A percentile compares a stretch with the other conserved stretches of the same genome.
These are phyloP conservation scores for Umimayanthus chanpuru DNA, from an alignment of 92 coral and sea anemone genomes.

Conservation along the genomic window DNA sequence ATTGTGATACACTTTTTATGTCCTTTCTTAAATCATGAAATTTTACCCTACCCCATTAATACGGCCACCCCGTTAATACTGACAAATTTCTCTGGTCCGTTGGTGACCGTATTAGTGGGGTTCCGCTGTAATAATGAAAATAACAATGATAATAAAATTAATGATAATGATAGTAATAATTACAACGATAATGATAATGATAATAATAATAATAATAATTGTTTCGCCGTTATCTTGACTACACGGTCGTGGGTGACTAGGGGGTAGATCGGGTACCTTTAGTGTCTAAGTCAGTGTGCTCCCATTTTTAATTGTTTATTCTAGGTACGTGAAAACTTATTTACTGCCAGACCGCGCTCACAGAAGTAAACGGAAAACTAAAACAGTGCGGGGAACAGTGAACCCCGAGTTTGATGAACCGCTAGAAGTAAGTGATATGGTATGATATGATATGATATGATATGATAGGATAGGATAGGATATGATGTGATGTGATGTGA, in stretches of 20 bases:
- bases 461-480: not conserved
- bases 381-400: slow-evolving; percentile 74
- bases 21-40: no score
- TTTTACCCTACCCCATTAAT: no score
- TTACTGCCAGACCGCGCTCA: slow-evolving; percentile 91
- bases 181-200: not conserved
- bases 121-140: not conserved
- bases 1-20: no score
- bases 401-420: slow-evolving; percentile 89
- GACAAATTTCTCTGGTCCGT: no score
- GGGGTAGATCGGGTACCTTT: no score
- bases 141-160: not conserved
- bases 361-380: slow-evolving; percentile 87
- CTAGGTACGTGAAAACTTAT: slow-evolving; percentile 89
- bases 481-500: not conserved
- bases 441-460: not conserved
- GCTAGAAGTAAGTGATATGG: slow-evolving; percentile 65
- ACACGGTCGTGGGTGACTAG: no score
- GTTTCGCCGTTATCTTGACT: no score
- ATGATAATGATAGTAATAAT: not conserved
- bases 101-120: no score
- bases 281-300: not conserved
- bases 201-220: no score
- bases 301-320: not conserved
- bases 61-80: no score